phyloP scores from a whole-genome alignment of 2,888 invertebrate genomes.

The Leistus spinibarbis region DNA sequence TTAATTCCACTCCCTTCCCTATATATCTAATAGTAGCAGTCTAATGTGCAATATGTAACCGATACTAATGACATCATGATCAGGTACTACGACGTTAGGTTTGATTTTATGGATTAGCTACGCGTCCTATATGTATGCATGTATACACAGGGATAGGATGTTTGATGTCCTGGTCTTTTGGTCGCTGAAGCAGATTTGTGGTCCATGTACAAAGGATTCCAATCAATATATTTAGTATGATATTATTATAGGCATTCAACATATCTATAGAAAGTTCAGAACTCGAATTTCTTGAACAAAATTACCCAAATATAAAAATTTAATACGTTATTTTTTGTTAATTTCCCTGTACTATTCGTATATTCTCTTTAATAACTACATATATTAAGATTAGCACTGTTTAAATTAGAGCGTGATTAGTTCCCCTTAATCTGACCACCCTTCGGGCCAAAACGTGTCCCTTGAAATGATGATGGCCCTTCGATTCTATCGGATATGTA shows the following conservation, averaged over 20 bases:
- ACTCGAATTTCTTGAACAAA: too few species aligned
- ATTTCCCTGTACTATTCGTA: too few species aligned
- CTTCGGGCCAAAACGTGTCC: not conserved
- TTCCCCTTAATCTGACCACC: not conserved
- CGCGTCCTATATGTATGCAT: too few species aligned
- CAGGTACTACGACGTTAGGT: not conserved
- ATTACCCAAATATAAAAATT: too few species aligned
- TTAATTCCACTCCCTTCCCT: not conserved
- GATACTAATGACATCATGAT: not conserved
- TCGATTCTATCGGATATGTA: conserved; percentile 31
- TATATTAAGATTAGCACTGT: too few species aligned
- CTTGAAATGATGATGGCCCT: not conserved
- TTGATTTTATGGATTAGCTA: not conserved
- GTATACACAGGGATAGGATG: not conserved
- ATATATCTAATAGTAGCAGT: not conserved
- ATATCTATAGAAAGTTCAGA: too few species aligned
- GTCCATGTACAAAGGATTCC: not conserved
- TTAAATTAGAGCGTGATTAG: too few species aligned
- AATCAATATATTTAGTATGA: too few species aligned
- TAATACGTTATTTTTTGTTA: too few species aligned
- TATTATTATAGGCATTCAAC: too few species aligned
- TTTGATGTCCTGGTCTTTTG: not conserved
- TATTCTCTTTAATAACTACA: too few species aligned
- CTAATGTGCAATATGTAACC: not conserved
- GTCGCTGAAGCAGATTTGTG: not conserved